phyloP scores from a whole-genome alignment of 2,888 invertebrate species.

The Notodonta ziczac region DNA sequence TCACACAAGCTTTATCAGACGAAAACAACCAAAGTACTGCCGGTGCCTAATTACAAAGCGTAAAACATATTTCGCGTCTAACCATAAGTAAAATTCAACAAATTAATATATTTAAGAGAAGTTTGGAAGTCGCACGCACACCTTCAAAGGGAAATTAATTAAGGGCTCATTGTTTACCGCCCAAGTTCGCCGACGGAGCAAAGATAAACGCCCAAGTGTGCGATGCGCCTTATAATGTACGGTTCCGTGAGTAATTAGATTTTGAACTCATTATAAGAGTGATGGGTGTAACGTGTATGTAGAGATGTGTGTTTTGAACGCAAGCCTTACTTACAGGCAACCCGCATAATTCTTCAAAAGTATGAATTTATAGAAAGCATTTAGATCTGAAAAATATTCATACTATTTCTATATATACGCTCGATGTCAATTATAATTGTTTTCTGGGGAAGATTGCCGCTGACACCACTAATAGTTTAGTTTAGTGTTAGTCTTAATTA shows the following conservation, averaged over 20 bases:
- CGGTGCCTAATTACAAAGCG: neutral
- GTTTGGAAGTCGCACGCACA: conserved; percentile 33
- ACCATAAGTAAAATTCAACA: conserved; percentile 26
- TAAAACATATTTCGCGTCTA: conserved; percentile 4
- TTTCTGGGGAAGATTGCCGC: too few species aligned
- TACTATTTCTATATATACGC: too few species aligned
- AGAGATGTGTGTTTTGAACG: neutral
- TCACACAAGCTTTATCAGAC: too few species aligned
- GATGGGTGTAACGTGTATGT: neutral
- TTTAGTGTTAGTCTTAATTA: too few species aligned
- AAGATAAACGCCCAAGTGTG: conserved; percentile 24
- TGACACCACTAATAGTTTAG: too few species aligned
- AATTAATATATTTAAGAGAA: conserved; percentile 36
- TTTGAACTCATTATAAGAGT: conserved; percentile 8
- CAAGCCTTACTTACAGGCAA: neutral
- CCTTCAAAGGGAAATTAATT: conserved; percentile 50
- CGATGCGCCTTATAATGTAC: conserved; percentile 13
- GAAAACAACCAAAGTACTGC: neutral
- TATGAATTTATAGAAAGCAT: too few species aligned
- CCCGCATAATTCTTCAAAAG: neutral
- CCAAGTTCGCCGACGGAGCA: conserved; percentile 35
- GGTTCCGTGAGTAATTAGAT: conserved; percentile 25
- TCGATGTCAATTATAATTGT: too few species aligned
- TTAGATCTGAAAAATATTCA: too few species aligned
- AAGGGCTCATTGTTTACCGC: conserved; percentile 50